phyloP scores from a whole-genome alignment of 2,797 vertebrate species.

The Ctenosaura bakeri region DNA sequence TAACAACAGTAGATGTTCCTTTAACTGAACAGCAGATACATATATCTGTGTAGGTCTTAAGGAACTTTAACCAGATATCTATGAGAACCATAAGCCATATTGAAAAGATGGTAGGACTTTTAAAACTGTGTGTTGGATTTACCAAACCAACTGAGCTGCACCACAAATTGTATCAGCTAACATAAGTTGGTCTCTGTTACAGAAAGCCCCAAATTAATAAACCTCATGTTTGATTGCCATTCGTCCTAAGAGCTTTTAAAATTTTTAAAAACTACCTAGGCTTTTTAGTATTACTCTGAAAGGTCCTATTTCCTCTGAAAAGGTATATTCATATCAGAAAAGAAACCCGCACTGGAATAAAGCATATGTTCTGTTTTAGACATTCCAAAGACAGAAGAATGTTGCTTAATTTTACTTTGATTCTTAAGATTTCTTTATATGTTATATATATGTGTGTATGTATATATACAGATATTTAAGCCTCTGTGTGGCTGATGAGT shows the following conservation, averaged over 20 bases:
- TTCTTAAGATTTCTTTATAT: conserved; percentile 78
- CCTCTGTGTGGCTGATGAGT: conserved; percentile 79
- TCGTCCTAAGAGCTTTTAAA: conserved; percentile 42
- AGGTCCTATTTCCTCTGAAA: conserved; percentile 68
- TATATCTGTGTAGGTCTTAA: conserved; percentile 31
- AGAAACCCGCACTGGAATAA: conserved; percentile 69
- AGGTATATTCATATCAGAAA: conserved; percentile 62
- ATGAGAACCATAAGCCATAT: conserved; percentile 74
- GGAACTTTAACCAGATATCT: conserved; percentile 29
- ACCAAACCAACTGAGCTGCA: conserved; percentile 19
- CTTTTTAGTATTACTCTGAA: conserved; percentile 60
- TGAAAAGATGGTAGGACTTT: conserved; percentile 22
- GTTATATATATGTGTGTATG: conserved; percentile 76
- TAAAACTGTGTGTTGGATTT: conserved; percentile 15
- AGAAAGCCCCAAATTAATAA: conserved; percentile 47
- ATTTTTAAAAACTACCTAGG: conserved; percentile 67
- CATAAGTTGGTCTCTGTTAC: not conserved
- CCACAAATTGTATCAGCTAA: not conserved
- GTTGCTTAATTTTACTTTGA: conserved; percentile 67
- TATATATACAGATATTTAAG: conserved; percentile 75
- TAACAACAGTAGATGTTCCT: not conserved
- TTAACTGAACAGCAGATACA: conserved; percentile 9
- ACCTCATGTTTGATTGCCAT: conserved; percentile 37
- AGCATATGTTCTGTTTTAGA: conserved; percentile 62
- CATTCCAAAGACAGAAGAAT: conserved; percentile 81